A percentile compares a stretch with the other conserved stretches of the same genome.
These are phyloP conservation scores for Lysandra coridon DNA, from an alignment of 2,888 invertebrate species.

Conservation along the genomic window DNA sequence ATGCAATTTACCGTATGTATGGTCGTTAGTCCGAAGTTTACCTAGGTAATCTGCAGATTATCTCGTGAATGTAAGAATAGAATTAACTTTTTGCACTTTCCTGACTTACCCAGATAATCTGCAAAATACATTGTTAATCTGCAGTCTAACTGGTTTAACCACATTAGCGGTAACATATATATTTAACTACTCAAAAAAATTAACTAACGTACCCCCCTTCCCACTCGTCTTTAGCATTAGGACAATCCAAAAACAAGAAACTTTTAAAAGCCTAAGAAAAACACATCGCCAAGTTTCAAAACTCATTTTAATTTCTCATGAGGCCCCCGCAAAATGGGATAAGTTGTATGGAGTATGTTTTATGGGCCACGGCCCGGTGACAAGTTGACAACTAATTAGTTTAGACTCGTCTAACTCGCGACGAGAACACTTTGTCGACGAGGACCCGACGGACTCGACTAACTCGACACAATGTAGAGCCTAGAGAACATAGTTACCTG, in stretches of 20 bases:
- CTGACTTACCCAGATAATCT: no score
- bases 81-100: no score
- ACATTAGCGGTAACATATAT: no score
- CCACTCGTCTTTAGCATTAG: background rate
- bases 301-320: conserved; percentile 30
- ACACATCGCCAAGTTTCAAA: conserved; percentile 22
- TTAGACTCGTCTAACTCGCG: conserved; percentile 16
- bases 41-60: no score
- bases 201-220: background rate
- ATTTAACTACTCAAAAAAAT: background rate
- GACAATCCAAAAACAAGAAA: conserved; percentile 12
- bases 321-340: conserved; percentile 22
- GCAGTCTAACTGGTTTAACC: no score
- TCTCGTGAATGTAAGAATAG: no score
- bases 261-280: conserved; percentile 11
- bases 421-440: conserved; percentile 16
- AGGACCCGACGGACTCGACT: conserved; percentile 14
- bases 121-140: no score
- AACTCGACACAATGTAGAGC: background rate
- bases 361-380: conserved; percentile 30
- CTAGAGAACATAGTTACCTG: background rate
- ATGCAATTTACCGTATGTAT: no score
- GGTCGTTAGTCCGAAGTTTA: no score
- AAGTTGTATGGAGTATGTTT: conserved; percentile 31
- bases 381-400: conserved; percentile 32